Evolutionary conservation across 2,113 vertebrate species (phyloP), one percentile per base, ranked within the genome.

Genomic region (Corapipo altera): DNA sequence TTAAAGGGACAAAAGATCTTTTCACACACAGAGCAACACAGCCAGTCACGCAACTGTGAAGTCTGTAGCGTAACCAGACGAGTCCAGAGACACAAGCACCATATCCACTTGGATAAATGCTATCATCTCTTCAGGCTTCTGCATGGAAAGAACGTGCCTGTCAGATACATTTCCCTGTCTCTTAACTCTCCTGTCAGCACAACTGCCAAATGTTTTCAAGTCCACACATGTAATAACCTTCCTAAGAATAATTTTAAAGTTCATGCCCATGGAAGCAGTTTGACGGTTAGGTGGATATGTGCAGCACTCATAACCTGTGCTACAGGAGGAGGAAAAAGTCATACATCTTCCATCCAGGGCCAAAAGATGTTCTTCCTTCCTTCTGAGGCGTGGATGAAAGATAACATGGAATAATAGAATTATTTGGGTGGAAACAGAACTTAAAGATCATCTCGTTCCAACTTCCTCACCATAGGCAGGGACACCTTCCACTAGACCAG

Each of bases 1-100:
- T 95, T 81, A 90, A 91, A 89, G 75, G 76, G 61, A 92, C 81
- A 86, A 83, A 88, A 88, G 73, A 44, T 65, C 79, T 88, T 86
- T 83, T 72, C 81, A 80, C 39, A 84, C 33, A 27, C 6, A 57
- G 85, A 18, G 9, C 64, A 69, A 26, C 48, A 26, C 3, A 1
- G 37, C 33, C 59, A 32, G 57, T 83, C 85, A 84, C 3, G 2
- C 67, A 84, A 35, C 30, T 35, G 35, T 33, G 8, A 64, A 32
- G 27, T 24, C n/a, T 37, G 20, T 4, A 39, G 27, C 0, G 0
- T n/a, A 61, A 72, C 58, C 49, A 28, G 1, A 0, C 19, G 5
- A 46, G 64, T 51, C 35, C 82, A 33, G 61, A 51, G 86, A 69
- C 1, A 2, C 51, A 30, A 62, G 65, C 15, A 23, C 46, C 4